Evolutionary conservation across 2,113 vertebrate genomes (phyloP).

Genomic region (Pontoporia blainvillei): DNA sequence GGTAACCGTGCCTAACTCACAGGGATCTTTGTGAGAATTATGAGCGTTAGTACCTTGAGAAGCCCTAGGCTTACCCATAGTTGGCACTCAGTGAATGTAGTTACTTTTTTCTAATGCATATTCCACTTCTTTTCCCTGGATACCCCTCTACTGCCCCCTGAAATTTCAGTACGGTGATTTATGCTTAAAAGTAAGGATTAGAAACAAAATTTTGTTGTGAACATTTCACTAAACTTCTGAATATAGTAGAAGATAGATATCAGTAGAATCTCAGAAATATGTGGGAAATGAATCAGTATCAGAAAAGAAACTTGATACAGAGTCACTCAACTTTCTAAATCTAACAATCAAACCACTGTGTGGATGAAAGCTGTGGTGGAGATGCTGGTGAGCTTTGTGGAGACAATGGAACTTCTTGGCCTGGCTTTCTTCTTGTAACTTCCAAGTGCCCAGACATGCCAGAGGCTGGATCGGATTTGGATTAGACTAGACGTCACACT

Average conservation of each 20-base stretch:
- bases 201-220: background rate
- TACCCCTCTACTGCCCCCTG: constrained; percentile 48
- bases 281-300: background rate
- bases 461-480: constrained; percentile 51
- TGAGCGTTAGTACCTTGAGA: background rate
- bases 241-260: constrained; percentile 18
- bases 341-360: background rate
- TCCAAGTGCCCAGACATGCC: background rate
- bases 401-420: background rate
- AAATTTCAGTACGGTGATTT: constrained; percentile 51
- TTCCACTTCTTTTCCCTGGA: background rate
- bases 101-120: background rate
- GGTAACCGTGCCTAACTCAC: background rate
- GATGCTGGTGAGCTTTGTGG: background rate
- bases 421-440: constrained; percentile 63
- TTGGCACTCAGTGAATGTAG: background rate
- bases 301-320: background rate
- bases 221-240: background rate
- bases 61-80: background rate
- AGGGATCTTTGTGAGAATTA: background rate
- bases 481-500: constrained; percentile 65
- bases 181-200: constrained; percentile 31
- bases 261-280: background rate
- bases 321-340: background rate
- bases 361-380: background rate